These are phyloP conservation scores for Agriotes lineatus DNA, from an alignment of 2,888 invertebrate species.

Conservation along the genomic window DNA sequence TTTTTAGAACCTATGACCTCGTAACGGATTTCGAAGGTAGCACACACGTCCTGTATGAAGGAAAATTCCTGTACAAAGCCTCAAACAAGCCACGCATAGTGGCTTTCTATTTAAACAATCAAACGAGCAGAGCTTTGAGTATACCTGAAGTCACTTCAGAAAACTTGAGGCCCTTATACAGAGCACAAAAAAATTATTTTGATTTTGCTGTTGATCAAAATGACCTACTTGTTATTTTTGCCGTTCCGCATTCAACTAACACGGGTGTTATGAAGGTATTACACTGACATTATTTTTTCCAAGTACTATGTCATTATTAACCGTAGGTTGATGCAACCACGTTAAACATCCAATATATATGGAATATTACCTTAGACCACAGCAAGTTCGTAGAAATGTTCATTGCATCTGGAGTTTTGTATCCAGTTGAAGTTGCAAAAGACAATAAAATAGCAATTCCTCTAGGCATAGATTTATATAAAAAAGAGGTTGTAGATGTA, in stretches of 20 bases:
- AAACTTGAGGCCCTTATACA: slow-evolving; percentile 77
- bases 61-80: slow-evolving; percentile 90
- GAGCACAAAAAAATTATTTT: slow-evolving; percentile 84
- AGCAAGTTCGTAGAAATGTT: slow-evolving; percentile 1
- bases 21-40: slow-evolving; percentile 73
- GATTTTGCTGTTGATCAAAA: slow-evolving; percentile 98
- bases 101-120: slow-evolving; percentile 74
- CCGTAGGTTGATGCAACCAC: background rate
- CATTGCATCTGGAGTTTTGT: slow-evolving; percentile 1
- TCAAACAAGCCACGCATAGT: slow-evolving; percentile 73
- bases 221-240: slow-evolving; percentile 95
- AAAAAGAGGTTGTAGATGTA: no score
- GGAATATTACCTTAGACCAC: background rate
- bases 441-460: no score
- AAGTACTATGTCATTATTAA: no score
- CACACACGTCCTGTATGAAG: slow-evolving; percentile 94
- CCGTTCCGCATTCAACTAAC: slow-evolving; percentile 81
- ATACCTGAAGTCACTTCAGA: slow-evolving; percentile 69
- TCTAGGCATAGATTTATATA: no score
- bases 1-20: no score
- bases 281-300: background rate
- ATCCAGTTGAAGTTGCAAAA: background rate
- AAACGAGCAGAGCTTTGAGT: slow-evolving; percentile 59
- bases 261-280: slow-evolving; percentile 87
- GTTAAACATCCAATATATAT: background rate